A percentile compares a stretch with the other conserved stretches of the same genome.
These are phyloP conservation scores for Pelmatolapia mariae DNA, from an alignment of 2,113 vertebrate genomes.

Conservation along the genomic window DNA sequence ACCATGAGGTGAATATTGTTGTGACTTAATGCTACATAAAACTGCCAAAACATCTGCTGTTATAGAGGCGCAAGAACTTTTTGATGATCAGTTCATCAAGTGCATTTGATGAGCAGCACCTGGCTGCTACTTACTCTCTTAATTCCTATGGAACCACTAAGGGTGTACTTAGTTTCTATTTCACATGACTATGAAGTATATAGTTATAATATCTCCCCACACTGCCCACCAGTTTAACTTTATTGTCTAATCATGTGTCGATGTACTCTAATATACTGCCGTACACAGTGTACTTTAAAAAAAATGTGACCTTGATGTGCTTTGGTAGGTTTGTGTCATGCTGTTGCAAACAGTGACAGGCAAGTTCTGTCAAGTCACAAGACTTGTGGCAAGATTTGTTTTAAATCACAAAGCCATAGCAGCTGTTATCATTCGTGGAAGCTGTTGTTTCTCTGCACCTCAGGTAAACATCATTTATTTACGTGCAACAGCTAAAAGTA, in stretches of 20 bases:
- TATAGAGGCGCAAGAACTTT: background rate
- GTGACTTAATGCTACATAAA: background rate
- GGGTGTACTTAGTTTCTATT: background rate
- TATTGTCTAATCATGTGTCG: conserved; percentile 40
- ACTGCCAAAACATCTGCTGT: background rate
- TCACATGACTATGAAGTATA: background rate
- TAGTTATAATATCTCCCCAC: background rate
- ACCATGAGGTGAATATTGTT: background rate
- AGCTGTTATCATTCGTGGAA: background rate
- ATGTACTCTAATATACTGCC: conserved; percentile 8
- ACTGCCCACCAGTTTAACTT: conserved; percentile 19
- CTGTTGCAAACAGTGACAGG: background rate
- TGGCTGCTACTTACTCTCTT: background rate
- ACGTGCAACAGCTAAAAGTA: background rate
- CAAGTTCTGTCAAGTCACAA: background rate
- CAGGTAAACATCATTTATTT: background rate
- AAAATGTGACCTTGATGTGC: conserved; percentile 41
- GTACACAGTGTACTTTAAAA: background rate
- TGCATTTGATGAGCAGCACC: background rate
- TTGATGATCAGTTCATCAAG: background rate
- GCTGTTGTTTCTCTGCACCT: background rate
- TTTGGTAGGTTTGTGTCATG: conserved; percentile 24
- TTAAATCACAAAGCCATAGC: background rate
- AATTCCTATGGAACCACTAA: background rate
- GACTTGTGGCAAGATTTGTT: background rate